Evolutionary conservation across 2,888 invertebrate genomes (phyloP).

Genomic region (Galerucella calmariensis): DNA sequence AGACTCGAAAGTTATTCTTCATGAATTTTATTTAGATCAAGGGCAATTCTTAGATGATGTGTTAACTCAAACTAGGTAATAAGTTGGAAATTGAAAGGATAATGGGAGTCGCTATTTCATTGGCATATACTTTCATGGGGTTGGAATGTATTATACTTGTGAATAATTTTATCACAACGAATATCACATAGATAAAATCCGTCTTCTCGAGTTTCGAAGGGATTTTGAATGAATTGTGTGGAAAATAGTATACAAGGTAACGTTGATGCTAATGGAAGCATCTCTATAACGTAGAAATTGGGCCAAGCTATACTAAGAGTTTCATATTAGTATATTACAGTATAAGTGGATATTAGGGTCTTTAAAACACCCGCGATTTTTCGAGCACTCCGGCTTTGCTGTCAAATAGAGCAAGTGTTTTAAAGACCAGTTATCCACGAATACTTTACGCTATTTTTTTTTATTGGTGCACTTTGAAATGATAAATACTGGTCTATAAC

Average conservation of each 20-base stretch:
- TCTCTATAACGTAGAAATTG: background rate
- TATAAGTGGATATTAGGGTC: too few relatives aligned
- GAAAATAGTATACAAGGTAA: background rate
- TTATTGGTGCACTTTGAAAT: too few relatives aligned
- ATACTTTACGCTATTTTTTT: too few relatives aligned
- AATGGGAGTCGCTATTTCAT: background rate
- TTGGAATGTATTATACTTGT: background rate
- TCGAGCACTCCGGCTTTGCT: too few relatives aligned
- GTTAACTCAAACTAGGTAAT: background rate
- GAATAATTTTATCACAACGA: background rate
- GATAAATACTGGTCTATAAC: too few relatives aligned
- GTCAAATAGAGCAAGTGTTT: too few relatives aligned
- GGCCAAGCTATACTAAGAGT: too few relatives aligned
- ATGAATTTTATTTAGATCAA: background rate
- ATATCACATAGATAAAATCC: background rate
- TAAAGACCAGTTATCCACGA: too few relatives aligned
- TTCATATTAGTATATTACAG: too few relatives aligned
- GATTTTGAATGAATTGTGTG: background rate
- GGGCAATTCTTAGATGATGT: background rate
- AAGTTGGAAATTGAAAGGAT: background rate
- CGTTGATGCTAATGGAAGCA: background rate
- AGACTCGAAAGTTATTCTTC: background rate
- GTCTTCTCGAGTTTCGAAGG: background rate
- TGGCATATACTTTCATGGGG: background rate
- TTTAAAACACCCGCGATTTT: too few relatives aligned